phyloP scores from a whole-genome alignment of 1,140 invertebrate species.

The Prorops nasuta region DNA sequence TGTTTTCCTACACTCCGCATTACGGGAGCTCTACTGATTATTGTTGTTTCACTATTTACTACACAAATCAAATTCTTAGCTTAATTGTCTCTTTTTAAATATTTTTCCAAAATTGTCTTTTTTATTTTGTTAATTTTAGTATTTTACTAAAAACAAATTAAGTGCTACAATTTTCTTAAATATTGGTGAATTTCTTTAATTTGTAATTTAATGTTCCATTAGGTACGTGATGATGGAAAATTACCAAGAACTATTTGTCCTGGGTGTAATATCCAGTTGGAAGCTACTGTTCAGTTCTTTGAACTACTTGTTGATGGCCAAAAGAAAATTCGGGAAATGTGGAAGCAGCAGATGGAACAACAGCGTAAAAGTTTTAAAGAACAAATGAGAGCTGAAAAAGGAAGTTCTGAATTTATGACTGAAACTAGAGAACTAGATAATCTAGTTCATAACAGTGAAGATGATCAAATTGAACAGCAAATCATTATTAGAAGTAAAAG shows the following conservation, averaged over 20 bases:
- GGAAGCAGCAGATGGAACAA: slow-evolving; percentile 50
- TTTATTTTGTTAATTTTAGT: background rate
- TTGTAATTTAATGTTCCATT: background rate
- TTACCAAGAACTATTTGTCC: slow-evolving; percentile 70
- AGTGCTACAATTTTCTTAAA: background rate
- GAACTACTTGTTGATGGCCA: slow-evolving; percentile 69
- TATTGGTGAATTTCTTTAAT: background rate
- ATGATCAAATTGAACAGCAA: slow-evolving; percentile 51
- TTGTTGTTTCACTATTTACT: slow-evolving; percentile 38
- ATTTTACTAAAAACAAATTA: slow-evolving; percentile 1
- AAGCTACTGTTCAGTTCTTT: slow-evolving; percentile 70
- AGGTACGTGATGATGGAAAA: slow-evolving; percentile 69
- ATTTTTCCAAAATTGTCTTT: background rate
- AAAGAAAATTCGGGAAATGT: slow-evolving; percentile 58
- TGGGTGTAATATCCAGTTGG: slow-evolving; percentile 71
- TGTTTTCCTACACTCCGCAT: slow-evolving; percentile 57
- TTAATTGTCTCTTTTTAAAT: slow-evolving; percentile 5
- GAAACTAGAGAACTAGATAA: slow-evolving; percentile 24
- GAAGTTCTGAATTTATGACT: slow-evolving; percentile 19
- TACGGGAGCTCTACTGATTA: slow-evolving; percentile 44
- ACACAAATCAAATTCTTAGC: slow-evolving; percentile 43
- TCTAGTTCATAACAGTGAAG: slow-evolving; percentile 21
- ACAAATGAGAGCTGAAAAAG: slow-evolving; percentile 29
- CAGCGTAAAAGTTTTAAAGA: slow-evolving; percentile 37
- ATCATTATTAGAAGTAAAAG: slow-evolving; percentile 54